phyloP scores from a whole-genome alignment of 2,888 invertebrate genomes.

The Cataglyphis albicans region DNA sequence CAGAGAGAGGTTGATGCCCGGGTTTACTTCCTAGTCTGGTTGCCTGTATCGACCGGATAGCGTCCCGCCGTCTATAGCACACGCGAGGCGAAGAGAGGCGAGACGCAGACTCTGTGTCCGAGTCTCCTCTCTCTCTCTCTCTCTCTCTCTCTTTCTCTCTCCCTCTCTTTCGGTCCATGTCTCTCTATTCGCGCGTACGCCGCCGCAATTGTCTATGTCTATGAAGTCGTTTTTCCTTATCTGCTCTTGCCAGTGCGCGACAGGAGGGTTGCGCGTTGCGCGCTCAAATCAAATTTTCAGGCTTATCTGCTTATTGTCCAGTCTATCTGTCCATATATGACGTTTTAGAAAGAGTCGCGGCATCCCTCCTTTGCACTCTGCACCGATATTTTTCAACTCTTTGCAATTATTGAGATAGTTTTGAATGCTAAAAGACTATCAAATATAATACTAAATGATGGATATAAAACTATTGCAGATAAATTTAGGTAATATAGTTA shows the following conservation, averaged over 20 bases:
- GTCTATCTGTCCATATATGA: too few species aligned
- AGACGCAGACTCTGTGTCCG: slow-evolving; percentile 59
- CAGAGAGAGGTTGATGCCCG: slow-evolving; percentile 85
- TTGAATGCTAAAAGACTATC: background rate
- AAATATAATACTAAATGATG: background rate
- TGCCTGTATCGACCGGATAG: slow-evolving; percentile 84
- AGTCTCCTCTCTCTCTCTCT: slow-evolving; percentile 45
- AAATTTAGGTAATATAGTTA: background rate
- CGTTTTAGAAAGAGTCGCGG: background rate
- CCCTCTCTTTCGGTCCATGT: background rate
- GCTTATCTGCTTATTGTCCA: slow-evolving; percentile 22
- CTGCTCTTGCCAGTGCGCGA: slow-evolving; percentile 36
- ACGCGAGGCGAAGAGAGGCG: slow-evolving; percentile 37
- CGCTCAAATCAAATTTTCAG: slow-evolving; percentile 48
- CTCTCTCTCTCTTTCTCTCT: background rate
- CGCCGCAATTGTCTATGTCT: slow-evolving; percentile 24
- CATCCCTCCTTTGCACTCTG: background rate
- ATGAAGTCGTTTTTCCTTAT: slow-evolving; percentile 45
- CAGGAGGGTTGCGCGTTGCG: slow-evolving; percentile 32
- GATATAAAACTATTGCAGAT: background rate
- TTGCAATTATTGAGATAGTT: background rate
- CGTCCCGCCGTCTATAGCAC: slow-evolving; percentile 80
- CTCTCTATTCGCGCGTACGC: slow-evolving; percentile 56
- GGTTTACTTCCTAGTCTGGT: slow-evolving; percentile 84
- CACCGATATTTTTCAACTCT: background rate